Evolutionary conservation across 2,797 vertebrate genomes (phyloP).

Genomic region (Nannoperca australis): DNA sequence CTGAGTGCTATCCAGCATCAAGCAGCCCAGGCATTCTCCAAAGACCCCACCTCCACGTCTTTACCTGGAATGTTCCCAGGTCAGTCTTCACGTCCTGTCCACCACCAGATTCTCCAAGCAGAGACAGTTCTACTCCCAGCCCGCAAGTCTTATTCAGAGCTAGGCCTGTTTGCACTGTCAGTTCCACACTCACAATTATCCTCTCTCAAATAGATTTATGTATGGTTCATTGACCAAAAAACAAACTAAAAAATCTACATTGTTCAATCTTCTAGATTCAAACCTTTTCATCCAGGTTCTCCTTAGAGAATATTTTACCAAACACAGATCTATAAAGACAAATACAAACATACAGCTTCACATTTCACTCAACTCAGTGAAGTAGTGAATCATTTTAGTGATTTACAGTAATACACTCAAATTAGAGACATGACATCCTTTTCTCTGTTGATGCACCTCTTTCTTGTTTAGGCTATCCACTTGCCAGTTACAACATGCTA

Average conservation of each 20-base stretch:
- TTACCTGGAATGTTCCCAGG: background rate
- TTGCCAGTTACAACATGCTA: too few relatives aligned
- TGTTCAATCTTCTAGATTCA: too few relatives aligned
- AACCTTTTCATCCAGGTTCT: too few relatives aligned
- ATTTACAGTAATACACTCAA: too few relatives aligned
- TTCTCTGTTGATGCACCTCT: background rate
- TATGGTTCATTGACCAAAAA: background rate
- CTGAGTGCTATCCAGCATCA: background rate
- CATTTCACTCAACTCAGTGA: background rate
- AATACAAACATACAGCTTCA: background rate
- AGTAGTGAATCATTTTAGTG: background rate
- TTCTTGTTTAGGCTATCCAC: too few relatives aligned
- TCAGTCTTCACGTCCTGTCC: constrained; percentile 5
- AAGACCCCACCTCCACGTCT: background rate
- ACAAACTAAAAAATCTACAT: background rate
- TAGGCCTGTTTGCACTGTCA: background rate
- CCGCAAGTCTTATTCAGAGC: background rate
- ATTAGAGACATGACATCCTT: background rate
- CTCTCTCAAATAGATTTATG: background rate
- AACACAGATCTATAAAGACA: background rate
- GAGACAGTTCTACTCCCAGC: background rate
- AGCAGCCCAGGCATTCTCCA: background rate
- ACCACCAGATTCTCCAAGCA: background rate
- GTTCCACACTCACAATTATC: background rate
- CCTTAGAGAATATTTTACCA: background rate